Base-by-base conservation (phyloP, 2,888 invertebrate species). In the Globia sparganii region DNA sequence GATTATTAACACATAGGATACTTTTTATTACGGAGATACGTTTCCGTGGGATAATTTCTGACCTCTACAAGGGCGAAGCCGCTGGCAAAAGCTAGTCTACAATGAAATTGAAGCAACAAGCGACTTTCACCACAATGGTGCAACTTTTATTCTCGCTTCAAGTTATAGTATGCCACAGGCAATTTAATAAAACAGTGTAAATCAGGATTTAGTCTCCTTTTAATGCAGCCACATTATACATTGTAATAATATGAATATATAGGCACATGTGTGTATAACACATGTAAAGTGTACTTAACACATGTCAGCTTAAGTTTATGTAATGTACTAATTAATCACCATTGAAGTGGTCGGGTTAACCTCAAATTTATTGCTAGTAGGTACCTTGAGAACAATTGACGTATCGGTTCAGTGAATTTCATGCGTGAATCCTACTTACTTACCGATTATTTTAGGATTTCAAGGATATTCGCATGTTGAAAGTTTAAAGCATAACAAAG, bases 331-430 rank as follows among this genome's bases (percentile, higher is more conserved):
- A 87, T 86, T 87, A 87, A 87, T 80, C 74, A 72, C 59, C 49
- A 80, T 77, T 72, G 65, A 75, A 79, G 80, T 80, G 77, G 77
- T 78, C 61, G 67, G 67, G 72, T 75, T 76, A 75, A 83, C 83
- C 78, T 80, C 87, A 75, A 83, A 86, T 72, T 83, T 79, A 79
- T 87, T 71, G 75, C 78, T 58, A 25, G 74, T n/a, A n/a, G n/a
- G n/a, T 68, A 65, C 64, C 37, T 46, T 61, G 61, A 31, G 65
- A 64, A 69, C 64, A 77, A 64, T 4, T 73, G 43, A 53, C 40
- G 61, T 49, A 49, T 72, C 61, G 28, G 53, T 67, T 64, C n/a
- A 59, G 40, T 49, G n/a, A 28, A 11, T 49, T 78, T 58, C 46
- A 64, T 18, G 40, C 37, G 37, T 49, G 11, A 46, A n/a, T 56